Evolutionary conservation across 2,797 vertebrate species (phyloP), one percentile per base, ranked within the genome.

Genomic region (Hydrocynus forskahlii): DNA sequence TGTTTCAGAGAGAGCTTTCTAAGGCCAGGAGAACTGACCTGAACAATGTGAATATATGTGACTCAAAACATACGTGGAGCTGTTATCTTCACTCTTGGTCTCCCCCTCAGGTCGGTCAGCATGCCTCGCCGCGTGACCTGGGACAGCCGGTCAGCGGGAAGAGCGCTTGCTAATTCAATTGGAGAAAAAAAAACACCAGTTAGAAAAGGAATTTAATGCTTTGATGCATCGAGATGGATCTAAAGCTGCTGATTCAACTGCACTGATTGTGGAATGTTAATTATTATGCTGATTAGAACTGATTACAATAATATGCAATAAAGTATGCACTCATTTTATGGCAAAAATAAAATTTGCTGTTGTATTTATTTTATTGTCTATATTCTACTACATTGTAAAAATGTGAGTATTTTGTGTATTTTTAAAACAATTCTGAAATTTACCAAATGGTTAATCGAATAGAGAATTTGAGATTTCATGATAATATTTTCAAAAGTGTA

Each of bases 101-200:
- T 83, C 29, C 43, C 85, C 66, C 86, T 89, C 10, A 79, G 75
- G 76, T 88, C 64, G 0, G 85, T 68, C 62, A 94, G 48, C 89
- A 92, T 93, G 72, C 94, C 94, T 59, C 93, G 91, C 23, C 91
- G 89, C 14, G 93, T 95, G 75, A 94, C 82, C 85, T 93, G 93
- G 76, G 93, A 95, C 55, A 94, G 80, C 35, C 90, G 92, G 79
- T 94, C 94, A 69, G 81, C 88, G 55, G 94, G 92, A 59, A 95
- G 89, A 78, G 85, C 85, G 2, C 88, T 93, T 76, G 85, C 94
- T 95, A 76, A 52, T 48, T 67, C 19, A 67, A 54, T 45, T 14
- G 7, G 35, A 14, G 9, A 16, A 64, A 38, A 40, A 5, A 43
- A 3, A 19, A 43, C 19, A 67, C 7, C 1, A 4, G 63, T 64